Conservation (phyloP, 1,140 invertebrate genomes). For the Marisa cornuarietis region DNA sequence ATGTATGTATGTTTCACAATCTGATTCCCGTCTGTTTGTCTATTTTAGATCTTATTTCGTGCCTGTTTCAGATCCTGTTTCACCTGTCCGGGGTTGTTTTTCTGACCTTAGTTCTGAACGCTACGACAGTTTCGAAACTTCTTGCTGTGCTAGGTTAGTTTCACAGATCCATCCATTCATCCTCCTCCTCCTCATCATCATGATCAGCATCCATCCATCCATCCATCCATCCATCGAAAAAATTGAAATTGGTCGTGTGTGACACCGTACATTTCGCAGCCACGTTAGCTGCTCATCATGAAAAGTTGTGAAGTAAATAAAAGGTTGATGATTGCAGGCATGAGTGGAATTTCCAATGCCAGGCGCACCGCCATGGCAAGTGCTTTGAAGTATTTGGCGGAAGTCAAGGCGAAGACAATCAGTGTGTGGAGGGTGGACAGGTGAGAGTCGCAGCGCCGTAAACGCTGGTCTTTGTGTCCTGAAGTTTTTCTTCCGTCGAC, state of each 20-base stretch:
- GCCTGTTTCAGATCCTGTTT: constrained; percentile 60
- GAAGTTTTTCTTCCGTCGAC: too few species aligned
- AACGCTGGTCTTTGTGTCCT: neutral
- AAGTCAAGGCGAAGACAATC: constrained; percentile 53
- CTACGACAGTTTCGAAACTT: constrained; percentile 61
- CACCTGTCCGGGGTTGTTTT: constrained; percentile 66
- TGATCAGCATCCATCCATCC: too few species aligned
- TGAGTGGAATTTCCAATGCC: constrained; percentile 63
- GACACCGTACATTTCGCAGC: neutral
- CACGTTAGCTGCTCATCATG: too few species aligned
- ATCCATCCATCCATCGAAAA: neutral
- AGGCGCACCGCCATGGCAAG: constrained; percentile 64
- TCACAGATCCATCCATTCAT: neutral
- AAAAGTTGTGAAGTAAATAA: too few species aligned
- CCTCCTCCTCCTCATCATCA: neutral
- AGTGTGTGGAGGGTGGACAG: constrained; percentile 65
- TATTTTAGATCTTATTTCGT: neutral
- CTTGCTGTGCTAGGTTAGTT: constrained; percentile 62
- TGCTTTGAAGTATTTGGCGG: constrained; percentile 59
- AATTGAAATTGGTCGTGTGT: too few species aligned
- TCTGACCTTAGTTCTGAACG: constrained; percentile 66
- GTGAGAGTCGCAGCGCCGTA: constrained; percentile 22
- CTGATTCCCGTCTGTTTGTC: neutral
- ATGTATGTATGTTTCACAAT: neutral
- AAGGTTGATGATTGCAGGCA: constrained; percentile 44